These are phyloP conservation scores for Colistium nudipinnis DNA, from an alignment of 2,113 vertebrate species.

Conservation along the genomic window DNA sequence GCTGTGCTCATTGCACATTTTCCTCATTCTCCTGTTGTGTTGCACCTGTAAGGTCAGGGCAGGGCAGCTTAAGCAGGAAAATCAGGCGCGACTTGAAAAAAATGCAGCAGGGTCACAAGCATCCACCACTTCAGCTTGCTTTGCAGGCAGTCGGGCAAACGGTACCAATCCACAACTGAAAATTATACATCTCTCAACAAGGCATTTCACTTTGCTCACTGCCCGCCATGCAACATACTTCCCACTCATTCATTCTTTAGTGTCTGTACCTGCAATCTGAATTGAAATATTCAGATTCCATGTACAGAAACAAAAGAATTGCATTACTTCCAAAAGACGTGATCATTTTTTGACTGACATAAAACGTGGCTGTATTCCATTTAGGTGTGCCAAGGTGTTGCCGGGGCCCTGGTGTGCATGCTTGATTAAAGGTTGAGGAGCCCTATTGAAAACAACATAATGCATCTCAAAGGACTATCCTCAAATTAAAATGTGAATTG, in stretches of 20 bases:
- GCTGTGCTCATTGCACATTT: constrained; percentile 22
- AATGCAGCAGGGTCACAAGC: constrained; percentile 3
- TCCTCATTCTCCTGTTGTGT: constrained; percentile 18
- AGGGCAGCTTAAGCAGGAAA: constrained; percentile 37
- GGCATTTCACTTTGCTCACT: background rate
- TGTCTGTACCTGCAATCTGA: too few relatives aligned
- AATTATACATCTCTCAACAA: background rate
- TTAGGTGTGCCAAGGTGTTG: background rate
- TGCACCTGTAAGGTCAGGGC: constrained; percentile 29
- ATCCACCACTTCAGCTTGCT: background rate
- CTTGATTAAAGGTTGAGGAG: background rate
- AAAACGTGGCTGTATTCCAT: background rate
- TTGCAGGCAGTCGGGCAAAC: constrained; percentile 10
- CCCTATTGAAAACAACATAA: background rate
- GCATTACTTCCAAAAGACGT: background rate
- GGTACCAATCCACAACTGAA: constrained; percentile 7
- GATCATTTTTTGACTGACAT: background rate
- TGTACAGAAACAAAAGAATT: background rate
- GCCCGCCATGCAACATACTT: background rate
- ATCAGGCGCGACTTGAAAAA: constrained; percentile 35
- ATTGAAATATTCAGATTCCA: background rate
- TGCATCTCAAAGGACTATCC: background rate
- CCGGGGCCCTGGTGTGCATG: too few relatives aligned
- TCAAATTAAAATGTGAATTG: background rate
- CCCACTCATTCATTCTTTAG: background rate